Evolutionary conservation across 2,113 vertebrate genomes (phyloP).

Genomic region (Saguinus imperator): DNA sequence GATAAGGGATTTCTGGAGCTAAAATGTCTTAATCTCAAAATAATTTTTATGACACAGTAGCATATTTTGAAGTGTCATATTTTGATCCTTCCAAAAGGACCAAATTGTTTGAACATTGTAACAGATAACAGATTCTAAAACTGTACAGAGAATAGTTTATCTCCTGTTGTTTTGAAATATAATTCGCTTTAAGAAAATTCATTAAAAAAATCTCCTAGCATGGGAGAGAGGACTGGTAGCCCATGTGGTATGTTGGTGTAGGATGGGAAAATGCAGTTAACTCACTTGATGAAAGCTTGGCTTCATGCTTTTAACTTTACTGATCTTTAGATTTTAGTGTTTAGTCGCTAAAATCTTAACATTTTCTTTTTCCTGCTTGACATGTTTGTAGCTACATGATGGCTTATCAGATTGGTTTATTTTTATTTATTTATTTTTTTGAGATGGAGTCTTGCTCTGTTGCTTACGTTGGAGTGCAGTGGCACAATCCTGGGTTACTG

Average conservation of each 20-base stretch:
- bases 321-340: conserved; percentile 30
- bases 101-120: background rate
- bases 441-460: no score
- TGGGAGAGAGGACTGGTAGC: background rate
- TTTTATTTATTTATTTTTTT: no score
- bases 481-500: no score
- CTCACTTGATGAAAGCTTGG: background rate
- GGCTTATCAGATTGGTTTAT: background rate
- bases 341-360: background rate
- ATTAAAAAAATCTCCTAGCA: background rate
- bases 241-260: background rate
- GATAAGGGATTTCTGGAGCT: background rate
- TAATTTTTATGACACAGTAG: background rate
- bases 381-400: background rate
- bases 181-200: conserved; percentile 14
- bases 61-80: conserved; percentile 4
- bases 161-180: background rate
- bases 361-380: background rate
- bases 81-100: background rate
- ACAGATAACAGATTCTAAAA: conserved; percentile 6
- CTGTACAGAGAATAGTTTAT: background rate
- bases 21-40: conserved; percentile 1
- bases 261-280: background rate
- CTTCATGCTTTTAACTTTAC: conserved; percentile 33
- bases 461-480: no score